phyloP scores from a whole-genome alignment of 2,888 invertebrate species.

The Antitype chi region DNA sequence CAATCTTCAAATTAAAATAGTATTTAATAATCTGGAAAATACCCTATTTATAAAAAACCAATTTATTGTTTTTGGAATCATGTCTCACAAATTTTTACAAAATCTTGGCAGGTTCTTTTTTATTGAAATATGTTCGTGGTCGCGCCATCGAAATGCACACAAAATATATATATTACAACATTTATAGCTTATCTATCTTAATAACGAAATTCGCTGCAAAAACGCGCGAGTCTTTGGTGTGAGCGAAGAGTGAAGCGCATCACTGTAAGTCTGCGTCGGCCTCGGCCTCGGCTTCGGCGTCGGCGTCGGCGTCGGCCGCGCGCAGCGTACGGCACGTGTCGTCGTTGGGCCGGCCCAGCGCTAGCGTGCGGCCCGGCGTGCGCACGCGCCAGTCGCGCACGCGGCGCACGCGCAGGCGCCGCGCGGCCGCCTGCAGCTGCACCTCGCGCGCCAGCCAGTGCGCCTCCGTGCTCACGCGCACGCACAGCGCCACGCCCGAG shows the following conservation, averaged over 20 bases:
- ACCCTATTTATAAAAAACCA: no score
- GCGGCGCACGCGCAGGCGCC: conserved; percentile 57
- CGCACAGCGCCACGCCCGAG: conserved; percentile 79
- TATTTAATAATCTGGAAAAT: no score
- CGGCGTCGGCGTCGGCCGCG: conserved; percentile 55
- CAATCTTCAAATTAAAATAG: no score
- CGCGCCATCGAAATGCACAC: no score
- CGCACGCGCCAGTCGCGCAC: conserved; percentile 70
- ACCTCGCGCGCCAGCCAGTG: conserved; percentile 45
- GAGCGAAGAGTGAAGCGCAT: not conserved
- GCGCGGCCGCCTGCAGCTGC: conserved; percentile 27
- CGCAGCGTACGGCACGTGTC: conserved; percentile 76
- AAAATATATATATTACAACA: not conserved
- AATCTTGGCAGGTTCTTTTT: no score
- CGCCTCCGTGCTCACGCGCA: conserved; percentile 71
- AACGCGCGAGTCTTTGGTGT: conserved; percentile 32
- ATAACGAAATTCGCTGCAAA: not conserved
- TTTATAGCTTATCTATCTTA: not conserved
- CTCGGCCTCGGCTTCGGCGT: not conserved
- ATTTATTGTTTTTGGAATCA: no score
- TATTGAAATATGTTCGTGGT: no score
- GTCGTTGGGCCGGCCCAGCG: conserved; percentile 78
- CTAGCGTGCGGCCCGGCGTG: conserved; percentile 77
- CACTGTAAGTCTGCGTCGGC: conserved; percentile 12
- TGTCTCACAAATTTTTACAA: no score